These are phyloP conservation scores for Drosophila ohnishii DNA, from an alignment of 1,140 invertebrate species.

Conservation along the genomic window DNA sequence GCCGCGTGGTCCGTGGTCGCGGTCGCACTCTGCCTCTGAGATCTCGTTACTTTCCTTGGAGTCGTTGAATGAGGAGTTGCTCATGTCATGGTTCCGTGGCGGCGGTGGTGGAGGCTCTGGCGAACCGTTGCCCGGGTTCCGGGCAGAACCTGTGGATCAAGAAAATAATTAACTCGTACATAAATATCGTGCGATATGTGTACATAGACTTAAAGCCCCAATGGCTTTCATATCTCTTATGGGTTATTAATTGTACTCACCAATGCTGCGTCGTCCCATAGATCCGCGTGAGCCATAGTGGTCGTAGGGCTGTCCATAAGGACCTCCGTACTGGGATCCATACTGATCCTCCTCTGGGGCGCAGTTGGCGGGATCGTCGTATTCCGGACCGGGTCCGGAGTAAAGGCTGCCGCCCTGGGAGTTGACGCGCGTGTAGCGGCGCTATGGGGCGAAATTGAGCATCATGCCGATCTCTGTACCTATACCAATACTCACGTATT, in stretches of 20 bases:
- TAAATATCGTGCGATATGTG: too few species aligned
- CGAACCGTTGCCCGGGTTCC: constrained; percentile 87
- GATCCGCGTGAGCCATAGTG: constrained; percentile 93
- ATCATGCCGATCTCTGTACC: neutral
- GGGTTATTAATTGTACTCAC: constrained; percentile 55
- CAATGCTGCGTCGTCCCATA: constrained; percentile 87
- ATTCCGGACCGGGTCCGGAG: constrained; percentile 88
- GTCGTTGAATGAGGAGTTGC: constrained; percentile 92
- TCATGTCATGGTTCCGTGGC: constrained; percentile 88
- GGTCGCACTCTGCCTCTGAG: constrained; percentile 95
- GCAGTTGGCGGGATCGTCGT: constrained; percentile 95
- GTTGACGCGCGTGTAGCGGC: constrained; percentile 82
- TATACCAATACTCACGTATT: constrained; percentile 85
- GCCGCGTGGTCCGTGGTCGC: constrained; percentile 88
- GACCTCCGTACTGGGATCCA: constrained; percentile 91
- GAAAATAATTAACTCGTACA: too few species aligned
- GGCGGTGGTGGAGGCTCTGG: constrained; percentile 93
- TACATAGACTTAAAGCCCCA: too few species aligned
- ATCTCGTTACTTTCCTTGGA: constrained; percentile 96
- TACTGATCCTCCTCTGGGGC: constrained; percentile 95
- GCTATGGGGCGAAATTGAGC: constrained; percentile 33
- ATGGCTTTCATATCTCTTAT: neutral
- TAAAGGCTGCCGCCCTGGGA: constrained; percentile 82
- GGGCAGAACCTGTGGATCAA: constrained; percentile 85
- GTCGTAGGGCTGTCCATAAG: constrained; percentile 92